phyloP scores from a whole-genome alignment of 2,113 vertebrate species.

The Macquaria ambigua region DNA sequence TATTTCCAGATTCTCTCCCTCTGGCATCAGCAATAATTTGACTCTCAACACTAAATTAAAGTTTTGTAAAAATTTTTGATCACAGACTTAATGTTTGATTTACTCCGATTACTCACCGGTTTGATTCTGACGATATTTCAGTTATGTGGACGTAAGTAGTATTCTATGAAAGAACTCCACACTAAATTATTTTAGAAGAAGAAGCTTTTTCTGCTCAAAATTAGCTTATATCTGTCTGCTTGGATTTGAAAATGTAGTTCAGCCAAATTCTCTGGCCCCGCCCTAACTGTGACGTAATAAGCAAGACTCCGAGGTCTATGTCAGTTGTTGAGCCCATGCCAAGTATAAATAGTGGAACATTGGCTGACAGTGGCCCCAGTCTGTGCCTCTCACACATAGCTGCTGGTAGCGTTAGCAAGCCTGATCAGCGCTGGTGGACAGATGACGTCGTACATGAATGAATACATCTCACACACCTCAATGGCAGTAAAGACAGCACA shows the following conservation, averaged over 20 bases:
- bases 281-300: neutral
- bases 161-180: neutral
- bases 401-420: too few species aligned
- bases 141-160: neutral
- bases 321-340: too few species aligned
- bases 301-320: too few species aligned
- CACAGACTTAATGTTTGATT: neutral
- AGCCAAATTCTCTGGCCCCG: neutral
- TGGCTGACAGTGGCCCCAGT: too few species aligned
- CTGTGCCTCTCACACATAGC: too few species aligned
- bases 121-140: neutral
- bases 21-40: slow-evolving; percentile 19
- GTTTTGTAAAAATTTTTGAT: slow-evolving; percentile 1
- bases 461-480: neutral
- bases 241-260: neutral
- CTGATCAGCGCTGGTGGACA: too few species aligned
- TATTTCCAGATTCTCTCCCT: slow-evolving; percentile 21
- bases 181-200: neutral
- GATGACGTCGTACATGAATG: neutral
- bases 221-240: neutral
- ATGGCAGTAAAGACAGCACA: neutral
- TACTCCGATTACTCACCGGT: neutral
- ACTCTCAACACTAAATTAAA: slow-evolving; percentile 5
- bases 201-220: too few species aligned
- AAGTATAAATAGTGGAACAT: too few species aligned